These are phyloP conservation scores for Diplodus sargus DNA, from an alignment of 2,797 vertebrate genomes.

Conservation along the genomic window DNA sequence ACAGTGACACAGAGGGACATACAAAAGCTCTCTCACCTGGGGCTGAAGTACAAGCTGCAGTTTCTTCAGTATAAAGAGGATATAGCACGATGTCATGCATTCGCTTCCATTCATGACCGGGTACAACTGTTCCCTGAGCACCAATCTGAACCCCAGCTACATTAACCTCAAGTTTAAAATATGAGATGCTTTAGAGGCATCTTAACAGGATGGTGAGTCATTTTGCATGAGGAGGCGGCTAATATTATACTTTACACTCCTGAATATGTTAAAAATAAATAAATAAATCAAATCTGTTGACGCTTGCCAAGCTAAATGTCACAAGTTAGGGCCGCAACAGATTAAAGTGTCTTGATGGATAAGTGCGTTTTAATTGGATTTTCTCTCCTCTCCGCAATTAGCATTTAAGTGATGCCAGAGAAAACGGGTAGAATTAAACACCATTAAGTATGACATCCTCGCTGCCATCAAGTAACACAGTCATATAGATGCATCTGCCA, in stretches of 20 bases:
- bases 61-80: slow-evolving; percentile 53
- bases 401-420: neutral
- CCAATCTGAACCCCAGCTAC: slow-evolving; percentile 20
- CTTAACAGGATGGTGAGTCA: slow-evolving; percentile 23
- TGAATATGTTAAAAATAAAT: neutral
- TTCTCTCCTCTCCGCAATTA: slow-evolving; percentile 7
- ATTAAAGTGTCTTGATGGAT: slow-evolving; percentile 10
- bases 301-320: slow-evolving; percentile 14
- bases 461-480: neutral
- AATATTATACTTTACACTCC: slow-evolving; percentile 5
- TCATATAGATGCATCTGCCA: neutral
- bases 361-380: slow-evolving; percentile 27
- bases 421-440: slow-evolving; percentile 9
- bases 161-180: slow-evolving; percentile 30
- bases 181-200: neutral
- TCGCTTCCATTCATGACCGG: slow-evolving; percentile 29
- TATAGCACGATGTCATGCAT: slow-evolving; percentile 5
- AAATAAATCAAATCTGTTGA: neutral
- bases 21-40: slow-evolving; percentile 30
- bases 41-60: slow-evolving; percentile 38
- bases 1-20: neutral
- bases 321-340: neutral
- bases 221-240: slow-evolving; percentile 28
- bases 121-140: neutral
- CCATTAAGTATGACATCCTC: slow-evolving; percentile 1